phyloP scores from a whole-genome alignment of 1,140 invertebrate genomes.

The Tribolium madens region DNA sequence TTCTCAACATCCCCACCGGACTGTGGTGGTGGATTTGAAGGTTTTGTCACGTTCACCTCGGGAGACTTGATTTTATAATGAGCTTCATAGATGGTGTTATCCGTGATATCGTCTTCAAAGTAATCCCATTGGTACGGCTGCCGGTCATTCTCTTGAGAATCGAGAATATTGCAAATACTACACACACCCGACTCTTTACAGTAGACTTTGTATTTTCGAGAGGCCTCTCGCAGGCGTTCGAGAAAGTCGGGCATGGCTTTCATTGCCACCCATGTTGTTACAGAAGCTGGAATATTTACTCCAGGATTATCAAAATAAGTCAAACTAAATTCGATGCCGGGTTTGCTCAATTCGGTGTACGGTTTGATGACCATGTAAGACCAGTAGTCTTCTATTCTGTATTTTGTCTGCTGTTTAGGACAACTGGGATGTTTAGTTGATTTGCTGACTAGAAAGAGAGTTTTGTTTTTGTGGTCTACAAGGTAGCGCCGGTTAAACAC shows the following conservation, averaged over 20 bases:
- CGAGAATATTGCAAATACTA: slow-evolving; percentile 47
- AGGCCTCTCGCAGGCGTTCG: slow-evolving; percentile 59
- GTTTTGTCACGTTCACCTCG: slow-evolving; percentile 3
- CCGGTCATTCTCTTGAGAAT: not conserved
- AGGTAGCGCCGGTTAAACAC: slow-evolving; percentile 83
- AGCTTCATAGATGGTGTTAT: slow-evolving; percentile 40
- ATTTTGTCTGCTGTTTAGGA: slow-evolving; percentile 70
- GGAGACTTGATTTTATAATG: slow-evolving; percentile 46
- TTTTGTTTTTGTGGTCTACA: slow-evolving; percentile 69
- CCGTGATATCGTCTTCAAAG: slow-evolving; percentile 20
- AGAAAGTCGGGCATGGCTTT: slow-evolving; percentile 64
- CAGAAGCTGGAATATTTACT: slow-evolving; percentile 74
- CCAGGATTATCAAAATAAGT: slow-evolving; percentile 92
- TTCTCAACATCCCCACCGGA: not conserved
- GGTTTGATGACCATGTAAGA: slow-evolving; percentile 89
- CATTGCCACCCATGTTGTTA: slow-evolving; percentile 77
- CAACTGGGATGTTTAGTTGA: slow-evolving; percentile 73
- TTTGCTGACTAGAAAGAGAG: slow-evolving; percentile 74
- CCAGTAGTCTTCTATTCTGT: slow-evolving; percentile 84
- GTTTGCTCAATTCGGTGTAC: slow-evolving; percentile 71
- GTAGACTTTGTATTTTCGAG: slow-evolving; percentile 61
- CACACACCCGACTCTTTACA: slow-evolving; percentile 54
- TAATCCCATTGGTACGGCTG: slow-evolving; percentile 6
- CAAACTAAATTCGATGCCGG: slow-evolving; percentile 81
- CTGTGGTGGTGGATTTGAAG: slow-evolving; percentile 1